These are phyloP conservation scores for Meloidogyne chitwoodi DNA, from an alignment of 1,140 invertebrate species.

Conservation along the genomic window DNA sequence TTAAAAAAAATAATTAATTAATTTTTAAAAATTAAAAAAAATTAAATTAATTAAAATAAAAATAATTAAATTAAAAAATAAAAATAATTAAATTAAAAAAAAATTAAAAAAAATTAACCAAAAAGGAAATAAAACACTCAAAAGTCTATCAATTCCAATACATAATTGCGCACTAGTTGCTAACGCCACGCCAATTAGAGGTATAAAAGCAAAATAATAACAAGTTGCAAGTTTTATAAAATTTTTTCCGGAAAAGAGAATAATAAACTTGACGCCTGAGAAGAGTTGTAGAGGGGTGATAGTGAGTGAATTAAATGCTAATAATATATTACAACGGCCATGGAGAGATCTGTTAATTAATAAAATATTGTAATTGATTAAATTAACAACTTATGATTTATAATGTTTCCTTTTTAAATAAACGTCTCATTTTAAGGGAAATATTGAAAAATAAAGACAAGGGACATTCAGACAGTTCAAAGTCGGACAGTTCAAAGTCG, in stretches of 20 bases:
- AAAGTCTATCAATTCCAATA: slow-evolving; percentile 4
- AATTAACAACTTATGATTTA: too few relatives aligned
- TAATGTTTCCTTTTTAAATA: background rate
- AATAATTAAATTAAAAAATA: too few relatives aligned
- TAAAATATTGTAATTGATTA: too few relatives aligned
- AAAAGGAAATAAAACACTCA: slow-evolving; percentile 14
- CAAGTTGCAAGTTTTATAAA: background rate
- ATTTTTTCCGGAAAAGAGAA: background rate
- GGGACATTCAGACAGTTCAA: too few relatives aligned
- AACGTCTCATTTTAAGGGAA: too few relatives aligned
- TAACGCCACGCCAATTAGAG: background rate
- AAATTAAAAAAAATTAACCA: background rate
- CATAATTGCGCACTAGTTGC: slow-evolving; percentile 8
- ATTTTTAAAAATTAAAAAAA: background rate
- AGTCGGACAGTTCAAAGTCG: too few relatives aligned
- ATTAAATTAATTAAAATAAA: too few relatives aligned
- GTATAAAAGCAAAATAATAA: background rate
- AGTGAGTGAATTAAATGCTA: slow-evolving; percentile 16
- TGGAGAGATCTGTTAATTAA: background rate
- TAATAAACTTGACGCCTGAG: background rate
- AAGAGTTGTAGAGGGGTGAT: background rate
- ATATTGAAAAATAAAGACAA: too few relatives aligned
- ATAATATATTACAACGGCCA: background rate
- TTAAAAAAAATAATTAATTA: background rate
- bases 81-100: too few relatives aligned